Conservation (phyloP, 2,113 vertebrate species). For the Ploceus nigricollis region DNA sequence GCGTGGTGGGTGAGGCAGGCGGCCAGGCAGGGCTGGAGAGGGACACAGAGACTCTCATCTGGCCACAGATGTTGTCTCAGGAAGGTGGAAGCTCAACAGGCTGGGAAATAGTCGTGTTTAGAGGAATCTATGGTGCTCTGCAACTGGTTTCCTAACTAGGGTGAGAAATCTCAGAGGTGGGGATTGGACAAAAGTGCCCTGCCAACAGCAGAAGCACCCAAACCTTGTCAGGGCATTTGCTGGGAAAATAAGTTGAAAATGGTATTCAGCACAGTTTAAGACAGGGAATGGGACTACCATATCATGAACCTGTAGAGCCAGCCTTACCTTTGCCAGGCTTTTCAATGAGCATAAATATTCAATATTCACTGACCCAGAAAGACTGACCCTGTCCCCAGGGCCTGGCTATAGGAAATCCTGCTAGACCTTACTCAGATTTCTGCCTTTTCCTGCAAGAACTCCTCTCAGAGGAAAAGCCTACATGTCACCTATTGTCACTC, state of each 20-base stretch:
- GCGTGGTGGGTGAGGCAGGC: fast-evolving
- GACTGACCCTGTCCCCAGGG: not conserved
- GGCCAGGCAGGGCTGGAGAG: not conserved
- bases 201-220: not conserved
- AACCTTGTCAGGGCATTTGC: not conserved
- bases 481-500: not conserved
- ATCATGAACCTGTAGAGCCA: not conserved
- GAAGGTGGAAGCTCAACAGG: not conserved
- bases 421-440: not conserved
- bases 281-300: not conserved
- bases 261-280: not conserved
- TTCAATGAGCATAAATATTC: not conserved
- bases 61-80: not conserved
- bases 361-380: not conserved
- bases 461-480: not conserved
- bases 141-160: not conserved
- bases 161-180: not conserved
- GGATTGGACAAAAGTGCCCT: not conserved
- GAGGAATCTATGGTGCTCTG: not conserved
- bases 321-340: not conserved
- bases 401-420: not conserved
- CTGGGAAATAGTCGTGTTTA: not conserved
- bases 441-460: not conserved
- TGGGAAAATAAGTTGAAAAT: not conserved
- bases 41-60: not conserved